Conservation (phyloP, 2,888 invertebrate species). For the Galerucella calmariensis region DNA sequence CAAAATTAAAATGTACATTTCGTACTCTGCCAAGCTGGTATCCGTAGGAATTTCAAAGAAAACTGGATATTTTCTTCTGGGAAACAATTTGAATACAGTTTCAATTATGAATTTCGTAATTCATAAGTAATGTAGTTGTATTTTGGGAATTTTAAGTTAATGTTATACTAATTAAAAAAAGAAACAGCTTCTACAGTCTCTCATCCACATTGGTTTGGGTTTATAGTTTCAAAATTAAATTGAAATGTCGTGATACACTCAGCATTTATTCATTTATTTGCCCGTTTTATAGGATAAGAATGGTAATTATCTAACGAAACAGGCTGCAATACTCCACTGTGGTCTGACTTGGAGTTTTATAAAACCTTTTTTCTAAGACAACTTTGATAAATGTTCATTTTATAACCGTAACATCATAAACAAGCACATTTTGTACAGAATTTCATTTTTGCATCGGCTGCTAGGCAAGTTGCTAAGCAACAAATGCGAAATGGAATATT, state of each 20-base stretch:
- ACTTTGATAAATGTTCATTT: too few species aligned
- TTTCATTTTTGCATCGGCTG: too few species aligned
- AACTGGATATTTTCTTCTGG: background rate
- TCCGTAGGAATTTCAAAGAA: background rate
- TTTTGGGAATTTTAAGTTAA: background rate
- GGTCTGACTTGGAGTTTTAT: too few species aligned
- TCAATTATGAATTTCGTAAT: background rate
- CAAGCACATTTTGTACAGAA: too few species aligned
- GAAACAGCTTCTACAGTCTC: background rate
- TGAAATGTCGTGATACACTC: background rate
- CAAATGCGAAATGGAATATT: too few species aligned
- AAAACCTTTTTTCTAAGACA: too few species aligned
- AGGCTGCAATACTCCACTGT: too few species aligned
- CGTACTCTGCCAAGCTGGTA: background rate
- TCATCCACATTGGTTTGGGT: background rate
- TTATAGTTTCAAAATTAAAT: background rate
- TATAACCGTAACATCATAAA: too few species aligned
- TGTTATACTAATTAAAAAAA: background rate
- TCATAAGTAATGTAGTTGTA: background rate
- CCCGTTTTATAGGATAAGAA: too few species aligned
- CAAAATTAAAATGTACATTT: slow-evolving; percentile 1
- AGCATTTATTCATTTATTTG: background rate
- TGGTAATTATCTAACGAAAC: too few species aligned
- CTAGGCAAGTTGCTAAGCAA: too few species aligned
- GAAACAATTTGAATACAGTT: background rate